Conservation (phyloP, 2,113 vertebrate species). For the Pongo abelii region DNA sequence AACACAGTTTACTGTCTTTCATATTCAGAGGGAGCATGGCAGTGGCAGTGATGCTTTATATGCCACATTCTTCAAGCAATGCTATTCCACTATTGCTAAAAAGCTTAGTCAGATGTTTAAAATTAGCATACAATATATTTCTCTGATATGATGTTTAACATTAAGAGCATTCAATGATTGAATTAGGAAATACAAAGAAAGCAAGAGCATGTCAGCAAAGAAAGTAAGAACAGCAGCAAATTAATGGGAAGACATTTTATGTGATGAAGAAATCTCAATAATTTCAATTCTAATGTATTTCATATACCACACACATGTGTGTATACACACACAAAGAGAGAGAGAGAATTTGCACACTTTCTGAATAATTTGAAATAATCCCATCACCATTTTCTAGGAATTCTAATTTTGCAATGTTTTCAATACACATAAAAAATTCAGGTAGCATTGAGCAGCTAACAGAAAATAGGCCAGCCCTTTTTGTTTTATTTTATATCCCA, state of each 20-base stretch:
- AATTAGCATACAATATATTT: neutral
- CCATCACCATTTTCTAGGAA: neutral
- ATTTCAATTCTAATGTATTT: neutral
- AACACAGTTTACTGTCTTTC: constrained; percentile 75
- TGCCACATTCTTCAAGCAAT: constrained; percentile 59
- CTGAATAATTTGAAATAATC: neutral
- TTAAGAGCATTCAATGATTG: neutral
- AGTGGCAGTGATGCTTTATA: constrained; percentile 66
- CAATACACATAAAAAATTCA: neutral
- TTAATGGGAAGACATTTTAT: neutral
- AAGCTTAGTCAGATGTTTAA: neutral
- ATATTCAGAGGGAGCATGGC: constrained; percentile 54
- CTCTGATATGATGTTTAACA: neutral
- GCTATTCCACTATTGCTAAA: neutral
- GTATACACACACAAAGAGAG: neutral
- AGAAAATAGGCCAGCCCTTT: neutral
- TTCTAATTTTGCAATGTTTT: neutral
- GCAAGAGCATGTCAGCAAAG: neutral
- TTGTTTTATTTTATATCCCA: neutral
- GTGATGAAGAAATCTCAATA: neutral
- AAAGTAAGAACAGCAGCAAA: neutral
- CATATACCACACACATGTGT: neutral
- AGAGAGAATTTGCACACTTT: neutral
- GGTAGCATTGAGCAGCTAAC: neutral
- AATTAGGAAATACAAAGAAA: neutral